A percentile compares a stretch with the other conserved stretches of the same genome.
These are phyloP conservation scores for Exocentrus adspersus DNA, from an alignment of 2,888 invertebrate genomes.

Conservation along the genomic window DNA sequence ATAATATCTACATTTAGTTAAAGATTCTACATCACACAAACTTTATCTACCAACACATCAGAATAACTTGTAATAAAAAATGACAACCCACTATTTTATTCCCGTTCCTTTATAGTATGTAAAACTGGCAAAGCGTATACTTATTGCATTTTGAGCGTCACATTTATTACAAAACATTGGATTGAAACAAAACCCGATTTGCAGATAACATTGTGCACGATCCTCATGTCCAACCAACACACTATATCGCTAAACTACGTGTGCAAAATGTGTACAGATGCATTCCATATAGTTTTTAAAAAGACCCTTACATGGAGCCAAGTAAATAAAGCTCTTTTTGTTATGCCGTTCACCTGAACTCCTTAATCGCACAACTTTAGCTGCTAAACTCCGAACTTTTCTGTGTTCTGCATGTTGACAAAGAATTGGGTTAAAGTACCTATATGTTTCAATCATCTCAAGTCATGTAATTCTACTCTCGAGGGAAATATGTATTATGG, in stretches of 20 bases:
- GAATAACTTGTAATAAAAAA: too few species aligned
- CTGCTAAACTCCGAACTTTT: conserved; percentile 54
- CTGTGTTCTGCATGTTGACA: conserved; percentile 43
- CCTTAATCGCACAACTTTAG: conserved; percentile 59
- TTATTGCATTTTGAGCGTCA: not conserved
- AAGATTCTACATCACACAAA: too few species aligned
- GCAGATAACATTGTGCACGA: conserved; percentile 33
- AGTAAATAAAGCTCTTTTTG: conserved; percentile 61
- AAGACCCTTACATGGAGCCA: conserved; percentile 59
- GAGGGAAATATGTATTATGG: not conserved
- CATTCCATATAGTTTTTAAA: conserved; percentile 32
- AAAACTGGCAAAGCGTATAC: too few species aligned
- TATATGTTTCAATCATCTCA: not conserved
- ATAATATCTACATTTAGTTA: too few species aligned
- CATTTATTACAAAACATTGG: not conserved
- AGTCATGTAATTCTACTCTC: not conserved
- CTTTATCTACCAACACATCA: too few species aligned
- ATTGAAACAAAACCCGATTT: conserved; percentile 31
- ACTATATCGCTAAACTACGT: conserved; percentile 38
- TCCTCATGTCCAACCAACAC: conserved; percentile 20
- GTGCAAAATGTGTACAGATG: conserved; percentile 41
- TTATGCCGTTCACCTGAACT: conserved; percentile 59
- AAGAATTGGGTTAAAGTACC: conserved; percentile 24
- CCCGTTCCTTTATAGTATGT: too few species aligned
- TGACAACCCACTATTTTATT: too few species aligned